phyloP scores from a whole-genome alignment of 2,797 vertebrate genomes.

The Ispidina lecontei region DNA sequence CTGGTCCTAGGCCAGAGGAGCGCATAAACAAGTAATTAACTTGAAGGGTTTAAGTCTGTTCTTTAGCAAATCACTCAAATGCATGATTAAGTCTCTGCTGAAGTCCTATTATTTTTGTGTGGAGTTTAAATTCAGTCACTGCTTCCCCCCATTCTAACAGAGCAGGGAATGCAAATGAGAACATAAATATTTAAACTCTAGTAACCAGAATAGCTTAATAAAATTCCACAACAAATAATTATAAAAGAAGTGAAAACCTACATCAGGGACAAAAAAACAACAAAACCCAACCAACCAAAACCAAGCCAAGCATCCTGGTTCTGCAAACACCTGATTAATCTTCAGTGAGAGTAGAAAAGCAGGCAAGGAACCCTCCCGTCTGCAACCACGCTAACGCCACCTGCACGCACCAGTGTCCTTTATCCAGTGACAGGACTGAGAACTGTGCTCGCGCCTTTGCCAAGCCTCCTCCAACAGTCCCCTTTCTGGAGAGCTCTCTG shows the following conservation, averaged over 20 bases:
- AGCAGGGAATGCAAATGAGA: conserved; percentile 5
- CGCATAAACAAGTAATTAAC: neutral
- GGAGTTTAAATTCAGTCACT: neutral
- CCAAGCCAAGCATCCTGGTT: neutral
- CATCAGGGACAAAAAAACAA: neutral
- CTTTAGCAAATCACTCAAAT: conserved; percentile 8
- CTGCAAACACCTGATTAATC: neutral
- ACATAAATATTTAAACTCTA: conserved; percentile 15
- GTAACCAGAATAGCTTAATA: conserved; percentile 3
- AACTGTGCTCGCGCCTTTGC: accelerated
- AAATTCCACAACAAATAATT: conserved; percentile 12
- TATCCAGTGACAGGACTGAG: neutral
- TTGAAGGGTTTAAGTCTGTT: conserved; percentile 11
- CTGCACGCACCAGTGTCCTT: neutral
- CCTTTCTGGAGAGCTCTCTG: neutral
- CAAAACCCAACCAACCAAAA: neutral
- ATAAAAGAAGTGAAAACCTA: conserved; percentile 6
- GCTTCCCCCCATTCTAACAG: neutral
- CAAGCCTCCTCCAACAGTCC: accelerated
- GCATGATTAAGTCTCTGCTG: conserved; percentile 6
- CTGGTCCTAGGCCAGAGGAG: neutral
- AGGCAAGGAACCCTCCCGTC: neutral
- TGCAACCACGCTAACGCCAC: neutral
- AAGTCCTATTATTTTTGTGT: neutral
- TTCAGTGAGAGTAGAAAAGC: neutral